Evolutionary conservation across 2,888 invertebrate species (phyloP).

Genomic region (Antheraea assamensis): DNA sequence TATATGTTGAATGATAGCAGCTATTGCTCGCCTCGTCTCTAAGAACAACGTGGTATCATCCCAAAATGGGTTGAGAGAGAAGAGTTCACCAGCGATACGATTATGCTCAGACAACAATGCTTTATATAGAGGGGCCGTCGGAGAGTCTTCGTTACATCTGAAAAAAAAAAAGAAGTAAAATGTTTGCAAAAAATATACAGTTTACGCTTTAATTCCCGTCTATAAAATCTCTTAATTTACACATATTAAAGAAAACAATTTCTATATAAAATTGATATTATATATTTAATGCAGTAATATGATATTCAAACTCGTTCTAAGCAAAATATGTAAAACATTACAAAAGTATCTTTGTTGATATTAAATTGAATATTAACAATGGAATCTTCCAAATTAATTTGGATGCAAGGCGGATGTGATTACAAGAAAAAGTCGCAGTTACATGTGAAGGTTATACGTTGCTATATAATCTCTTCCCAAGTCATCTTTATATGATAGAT

Average conservation of each 20-base stretch:
- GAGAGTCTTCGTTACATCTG: slow-evolving; percentile 84
- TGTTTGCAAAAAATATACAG: neutral
- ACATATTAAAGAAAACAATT: neutral
- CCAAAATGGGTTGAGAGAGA: slow-evolving; percentile 89
- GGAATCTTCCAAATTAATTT: neutral
- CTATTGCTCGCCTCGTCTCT: slow-evolving; percentile 88
- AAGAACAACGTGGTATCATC: slow-evolving; percentile 88
- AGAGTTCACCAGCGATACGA: slow-evolving; percentile 87
- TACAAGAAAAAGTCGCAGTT: neutral
- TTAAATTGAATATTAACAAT: neutral
- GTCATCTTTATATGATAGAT: neutral
- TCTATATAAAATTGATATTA: neutral
- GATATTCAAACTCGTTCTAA: neutral
- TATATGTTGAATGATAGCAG: slow-evolving; percentile 91
- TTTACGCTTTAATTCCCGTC: too few relatives aligned
- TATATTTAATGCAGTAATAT: neutral
- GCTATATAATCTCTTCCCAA: neutral
- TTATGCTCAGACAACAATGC: slow-evolving; percentile 90
- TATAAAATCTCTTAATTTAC: neutral
- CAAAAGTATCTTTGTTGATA: neutral
- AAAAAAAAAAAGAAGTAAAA: slow-evolving; percentile 16
- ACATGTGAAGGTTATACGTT: slow-evolving; percentile 8
- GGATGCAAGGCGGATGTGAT: slow-evolving; percentile 1
- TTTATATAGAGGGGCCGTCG: slow-evolving; percentile 87
- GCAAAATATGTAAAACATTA: neutral